phyloP scores from a whole-genome alignment of 2,113 vertebrate genomes.

The Lampris incognitus region DNA sequence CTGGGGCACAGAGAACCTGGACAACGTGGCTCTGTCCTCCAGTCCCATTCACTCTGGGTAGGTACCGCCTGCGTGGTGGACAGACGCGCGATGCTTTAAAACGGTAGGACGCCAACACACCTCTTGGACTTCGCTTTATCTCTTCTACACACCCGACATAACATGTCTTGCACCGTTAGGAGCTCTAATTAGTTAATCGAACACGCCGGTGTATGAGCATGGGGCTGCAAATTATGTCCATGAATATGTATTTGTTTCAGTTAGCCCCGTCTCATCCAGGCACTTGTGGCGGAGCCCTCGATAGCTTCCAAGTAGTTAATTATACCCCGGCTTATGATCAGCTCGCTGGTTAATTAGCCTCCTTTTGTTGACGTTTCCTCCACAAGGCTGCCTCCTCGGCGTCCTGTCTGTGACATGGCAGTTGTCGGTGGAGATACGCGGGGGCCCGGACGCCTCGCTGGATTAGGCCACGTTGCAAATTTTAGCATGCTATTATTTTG shows the following conservation, averaged over 20 bases:
- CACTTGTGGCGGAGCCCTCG: not conserved
- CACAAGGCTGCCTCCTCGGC: not conserved
- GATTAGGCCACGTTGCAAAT: not conserved
- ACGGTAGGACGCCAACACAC: not conserved
- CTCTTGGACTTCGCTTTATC: not conserved
- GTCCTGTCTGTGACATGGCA: not conserved
- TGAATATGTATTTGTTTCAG: not conserved
- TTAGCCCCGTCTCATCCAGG: not conserved
- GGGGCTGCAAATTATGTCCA: not conserved
- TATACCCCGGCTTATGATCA: not conserved
- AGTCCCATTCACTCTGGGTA: slow-evolving; percentile 97
- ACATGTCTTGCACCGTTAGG: too few species aligned
- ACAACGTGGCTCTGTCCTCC: slow-evolving; percentile 95
- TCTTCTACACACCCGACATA: too few species aligned
- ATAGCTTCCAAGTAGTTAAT: not conserved
- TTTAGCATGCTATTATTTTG: not conserved
- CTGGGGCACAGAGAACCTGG: slow-evolving; percentile 93
- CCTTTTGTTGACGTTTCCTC: not conserved
- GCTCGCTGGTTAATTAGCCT: not conserved
- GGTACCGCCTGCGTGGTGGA: slow-evolving; percentile 55
- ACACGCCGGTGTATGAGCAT: too few species aligned
- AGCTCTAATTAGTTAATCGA: too few species aligned
- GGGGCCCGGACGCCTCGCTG: not conserved
- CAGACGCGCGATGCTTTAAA: not conserved
- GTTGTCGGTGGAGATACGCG: not conserved